A percentile compares a stretch with the other conserved stretches of the same genome.
Conservation (phyloP, 2,888 invertebrate species). For the Phlogophora meticulosa region DNA sequence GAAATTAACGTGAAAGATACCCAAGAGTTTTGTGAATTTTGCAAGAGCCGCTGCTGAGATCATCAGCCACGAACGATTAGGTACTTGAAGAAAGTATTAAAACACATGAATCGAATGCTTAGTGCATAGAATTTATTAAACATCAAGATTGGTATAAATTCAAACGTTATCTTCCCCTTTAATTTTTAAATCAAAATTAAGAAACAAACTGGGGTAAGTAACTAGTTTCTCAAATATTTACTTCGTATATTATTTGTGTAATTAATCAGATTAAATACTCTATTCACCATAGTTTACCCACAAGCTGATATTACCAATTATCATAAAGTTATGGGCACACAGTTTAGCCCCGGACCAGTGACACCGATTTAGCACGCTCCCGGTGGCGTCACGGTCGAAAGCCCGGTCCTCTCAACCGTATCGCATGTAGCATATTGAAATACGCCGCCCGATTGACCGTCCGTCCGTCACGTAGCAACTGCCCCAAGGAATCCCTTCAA, state of each 20-base stretch:
- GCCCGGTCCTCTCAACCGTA: constrained; percentile 75
- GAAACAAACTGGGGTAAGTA: background rate
- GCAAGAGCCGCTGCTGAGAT: constrained; percentile 66
- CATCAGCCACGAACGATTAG: constrained; percentile 54
- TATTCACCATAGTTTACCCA: constrained; percentile 16
- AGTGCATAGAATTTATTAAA: background rate
- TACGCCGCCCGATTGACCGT: constrained; percentile 81
- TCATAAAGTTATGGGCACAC: constrained; percentile 39
- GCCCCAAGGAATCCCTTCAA: constrained; percentile 82
- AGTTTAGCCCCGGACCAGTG: constrained; percentile 70
- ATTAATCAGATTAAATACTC: background rate
- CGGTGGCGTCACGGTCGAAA: constrained; percentile 77
- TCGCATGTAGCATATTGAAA: constrained; percentile 87
- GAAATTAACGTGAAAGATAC: constrained; percentile 75
- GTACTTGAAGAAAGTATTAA: constrained; percentile 52
- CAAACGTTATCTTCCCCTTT: background rate
- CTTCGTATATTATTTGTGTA: background rate
- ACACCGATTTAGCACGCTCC: constrained; percentile 81
- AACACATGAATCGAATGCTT: constrained; percentile 6
- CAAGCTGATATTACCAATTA: constrained; percentile 29
- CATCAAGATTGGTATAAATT: background rate
- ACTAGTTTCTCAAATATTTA: constrained; percentile 6
- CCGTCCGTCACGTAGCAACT: constrained; percentile 81
- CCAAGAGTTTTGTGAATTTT: constrained; percentile 73
- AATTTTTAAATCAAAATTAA: background rate